phyloP scores from a whole-genome alignment of 1,140 invertebrate species.

The Sycophaga agraensis region DNA sequence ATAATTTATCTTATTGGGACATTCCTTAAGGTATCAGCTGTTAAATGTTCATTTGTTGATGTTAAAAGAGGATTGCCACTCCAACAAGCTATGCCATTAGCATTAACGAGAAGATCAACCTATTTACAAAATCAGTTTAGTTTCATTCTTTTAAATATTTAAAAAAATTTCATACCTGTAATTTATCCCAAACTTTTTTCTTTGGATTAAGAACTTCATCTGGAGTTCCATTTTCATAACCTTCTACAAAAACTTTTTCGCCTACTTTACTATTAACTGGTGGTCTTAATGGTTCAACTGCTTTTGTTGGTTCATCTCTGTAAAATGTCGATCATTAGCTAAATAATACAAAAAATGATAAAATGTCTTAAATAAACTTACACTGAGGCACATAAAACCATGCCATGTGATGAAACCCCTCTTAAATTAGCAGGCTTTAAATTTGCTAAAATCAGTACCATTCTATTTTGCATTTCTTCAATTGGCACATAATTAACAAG shows the following conservation, averaged over 20 bases:
- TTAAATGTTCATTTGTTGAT: constrained; percentile 66
- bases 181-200: constrained; percentile 96
- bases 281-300: constrained; percentile 82
- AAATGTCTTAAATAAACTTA: too few relatives aligned
- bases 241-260: constrained; percentile 80
- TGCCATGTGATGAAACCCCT: constrained; percentile 84
- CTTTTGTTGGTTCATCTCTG: constrained; percentile 68
- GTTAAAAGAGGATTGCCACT: constrained; percentile 75
- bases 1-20: constrained; percentile 72
- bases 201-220: constrained; percentile 93
- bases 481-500: constrained; percentile 86
- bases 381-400: constrained; percentile 90
- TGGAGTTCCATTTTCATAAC: constrained; percentile 75
- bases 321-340: too few relatives aligned
- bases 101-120: constrained; percentile 78
- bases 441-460: constrained; percentile 90
- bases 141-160: background rate
- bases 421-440: constrained; percentile 92
- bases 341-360: too few relatives aligned
- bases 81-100: constrained; percentile 78
- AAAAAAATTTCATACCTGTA: constrained; percentile 60
- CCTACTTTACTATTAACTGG: constrained; percentile 74
- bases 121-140: constrained; percentile 44
- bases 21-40: constrained; percentile 69
- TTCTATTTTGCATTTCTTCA: constrained; percentile 82